Evolutionary conservation across 2,113 vertebrate species (phyloP), one percentile per base, ranked within the genome.

Genomic region (Sinocyclocheilus rhinocerous): DNA sequence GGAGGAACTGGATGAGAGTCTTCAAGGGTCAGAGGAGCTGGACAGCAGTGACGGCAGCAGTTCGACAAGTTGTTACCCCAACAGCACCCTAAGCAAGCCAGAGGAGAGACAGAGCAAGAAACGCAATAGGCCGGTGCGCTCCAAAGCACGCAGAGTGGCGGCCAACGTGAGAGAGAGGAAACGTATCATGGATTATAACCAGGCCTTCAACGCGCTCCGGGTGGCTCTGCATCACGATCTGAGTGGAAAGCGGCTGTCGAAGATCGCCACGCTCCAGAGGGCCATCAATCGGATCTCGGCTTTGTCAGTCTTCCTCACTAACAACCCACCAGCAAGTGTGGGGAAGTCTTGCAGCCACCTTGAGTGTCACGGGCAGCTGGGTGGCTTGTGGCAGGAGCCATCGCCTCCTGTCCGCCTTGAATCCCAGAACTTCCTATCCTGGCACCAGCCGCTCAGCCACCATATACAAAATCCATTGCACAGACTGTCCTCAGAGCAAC

Each of bases 111-210:
- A 91, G 76, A 69, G 76, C 83, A 96, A 95, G 92, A 97, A 96
- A 88, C 96, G 96, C 80, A 93, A 91, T 29, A 89, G 97, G n/a
- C 97, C 97, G 0, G 95, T 91, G 24, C 96, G 98, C 76, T 99
- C 98, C 42, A 97, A 98, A 90, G 97, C 97, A 3, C 93, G 98
- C 85, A 94, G 98, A 61, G 95, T 97, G 92, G 98, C 98, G 0
- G 98, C 98, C 90, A 99, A 99, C 0, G 96, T 99, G 86, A 93
- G 98, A 0, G 98, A 99, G 94, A 94, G 98, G 57, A 99, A 98
- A 89, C 96, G 98, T 88, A 98, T 99, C 91, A 92, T 98, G 95
- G 98, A 99, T 90, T 99, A 99, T 94, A 99, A 99, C 90, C 97
- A 98, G 90, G 98, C 98, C 1, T 99, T 99, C 90, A 98, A 99